Evolutionary conservation across 2,113 vertebrate species (phyloP).

Genomic region (Atherinomorus stipes): DNA sequence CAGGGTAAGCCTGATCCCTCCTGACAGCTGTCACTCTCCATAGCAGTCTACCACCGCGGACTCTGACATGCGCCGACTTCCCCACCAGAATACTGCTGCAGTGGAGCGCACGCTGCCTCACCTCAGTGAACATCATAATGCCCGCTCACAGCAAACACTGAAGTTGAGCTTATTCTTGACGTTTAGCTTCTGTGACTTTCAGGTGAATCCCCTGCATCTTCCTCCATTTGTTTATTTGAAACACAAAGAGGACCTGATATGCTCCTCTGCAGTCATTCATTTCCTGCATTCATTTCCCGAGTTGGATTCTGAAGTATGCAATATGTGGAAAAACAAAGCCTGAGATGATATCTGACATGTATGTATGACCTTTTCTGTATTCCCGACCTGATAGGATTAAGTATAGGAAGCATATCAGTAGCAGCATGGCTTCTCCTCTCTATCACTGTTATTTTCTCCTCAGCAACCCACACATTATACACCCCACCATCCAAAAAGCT

Average conservation of each 20-base stretch:
- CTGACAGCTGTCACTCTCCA: conserved; percentile 82
- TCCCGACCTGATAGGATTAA: conserved; percentile 58
- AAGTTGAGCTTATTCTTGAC: conserved; percentile 30
- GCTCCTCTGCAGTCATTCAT: conserved; percentile 4
- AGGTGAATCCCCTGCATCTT: conserved; percentile 18
- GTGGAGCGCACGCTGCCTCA: conserved; percentile 41
- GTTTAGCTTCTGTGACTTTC: conserved; percentile 33
- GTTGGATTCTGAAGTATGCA: too few relatives aligned
- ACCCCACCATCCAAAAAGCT: conserved; percentile 10
- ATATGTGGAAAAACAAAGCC: conserved; percentile 25
- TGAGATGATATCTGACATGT: conserved; percentile 35
- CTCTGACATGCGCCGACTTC: conserved; percentile 55
- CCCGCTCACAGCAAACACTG: conserved; percentile 21
- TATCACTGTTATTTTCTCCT: conserved; percentile 30
- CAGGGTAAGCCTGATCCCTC: conserved; percentile 72
- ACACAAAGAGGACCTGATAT: conserved; percentile 16
- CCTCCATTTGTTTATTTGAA: background rate
- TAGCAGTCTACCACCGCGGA: conserved; percentile 58
- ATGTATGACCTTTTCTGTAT: conserved; percentile 28
- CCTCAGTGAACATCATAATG: conserved; percentile 36
- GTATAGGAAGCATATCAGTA: conserved; percentile 31
- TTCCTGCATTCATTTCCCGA: too few relatives aligned
- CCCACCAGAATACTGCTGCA: conserved; percentile 47
- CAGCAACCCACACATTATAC: conserved; percentile 49
- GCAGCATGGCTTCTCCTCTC: conserved; percentile 28